Evolutionary conservation across 2,888 invertebrate genomes (phyloP), one percentile per base, ranked within the genome.

Genomic region (Hypercompe scribonia): DNA sequence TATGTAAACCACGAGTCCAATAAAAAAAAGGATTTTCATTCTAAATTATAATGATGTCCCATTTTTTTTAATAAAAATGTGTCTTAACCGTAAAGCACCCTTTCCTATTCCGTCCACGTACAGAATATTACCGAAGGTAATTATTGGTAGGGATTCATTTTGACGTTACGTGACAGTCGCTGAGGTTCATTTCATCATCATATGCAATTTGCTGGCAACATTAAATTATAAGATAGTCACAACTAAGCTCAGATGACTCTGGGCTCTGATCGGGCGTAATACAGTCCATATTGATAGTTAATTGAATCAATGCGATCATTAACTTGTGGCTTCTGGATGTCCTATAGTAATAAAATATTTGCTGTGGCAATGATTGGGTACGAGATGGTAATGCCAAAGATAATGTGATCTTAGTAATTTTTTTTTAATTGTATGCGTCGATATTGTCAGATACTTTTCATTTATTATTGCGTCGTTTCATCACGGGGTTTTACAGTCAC

Each of bases 81-180:
- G n/a, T n/a, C n/a, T n/a, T n/a, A 36, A 36, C 46, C 50, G n/a
- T 68, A 68, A 58, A 39, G 33, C 58, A 68, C 61, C 28, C 24
- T 21, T 36, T 15, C 68, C 24, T 24, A 86, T 70, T 87, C 72
- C 88, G 77, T 79, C 84, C 77, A 87, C 83, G 83, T 76, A 81
- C 84, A 88, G 87, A 87, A 90, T 90, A 91, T 92, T 91, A 90
- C 89, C 87, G 85, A 80, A 84, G 87, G 85, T 93, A 94, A 94
- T 94, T 94, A 94, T 91, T 91, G 86, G 86, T 88, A 88, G 88
- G 91, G 90, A 84, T 90, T 91, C 92, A 93, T 94, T 93, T 93
- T 91, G 89, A 91, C 79, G 90, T 91, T 93, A 94, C 93, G 93
- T 94, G 93, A 93, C 93, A 90, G 89, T 84, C 85, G 86, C 86